Conservation (phyloP, 2,113 vertebrate species). For the Sterna hirundo region DNA sequence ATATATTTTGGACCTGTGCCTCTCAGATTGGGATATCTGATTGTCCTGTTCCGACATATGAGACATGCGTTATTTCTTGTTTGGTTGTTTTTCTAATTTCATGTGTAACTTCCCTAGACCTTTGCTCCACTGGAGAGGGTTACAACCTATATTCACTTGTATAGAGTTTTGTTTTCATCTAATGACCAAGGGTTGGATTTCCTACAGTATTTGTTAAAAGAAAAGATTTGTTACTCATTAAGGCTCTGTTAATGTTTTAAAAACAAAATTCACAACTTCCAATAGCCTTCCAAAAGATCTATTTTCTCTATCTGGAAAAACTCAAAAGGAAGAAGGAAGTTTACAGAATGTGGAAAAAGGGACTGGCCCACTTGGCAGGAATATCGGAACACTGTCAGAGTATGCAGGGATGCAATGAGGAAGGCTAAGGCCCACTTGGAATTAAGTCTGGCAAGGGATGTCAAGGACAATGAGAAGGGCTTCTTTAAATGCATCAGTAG, state of each 20-base stretch:
- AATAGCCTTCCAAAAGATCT: not conserved
- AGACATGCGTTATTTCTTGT: not conserved
- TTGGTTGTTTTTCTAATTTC: not conserved
- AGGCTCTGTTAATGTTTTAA: not conserved
- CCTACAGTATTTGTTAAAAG: not conserved
- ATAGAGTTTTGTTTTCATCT: not conserved
- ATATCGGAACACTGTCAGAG: not conserved
- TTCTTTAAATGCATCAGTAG: too few species aligned
- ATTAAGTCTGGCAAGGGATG: not conserved
- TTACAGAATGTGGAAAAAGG: not conserved
- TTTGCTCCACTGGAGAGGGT: not conserved
- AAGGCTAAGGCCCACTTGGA: not conserved
- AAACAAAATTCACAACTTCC: not conserved
- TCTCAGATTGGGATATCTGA: not conserved
- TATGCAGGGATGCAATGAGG: not conserved
- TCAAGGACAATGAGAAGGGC: not conserved
- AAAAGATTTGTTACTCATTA: not conserved
- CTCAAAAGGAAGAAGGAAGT: not conserved
- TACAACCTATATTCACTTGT: not conserved
- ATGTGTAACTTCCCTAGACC: not conserved
- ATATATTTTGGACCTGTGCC: not conserved
- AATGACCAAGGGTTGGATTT: not conserved
- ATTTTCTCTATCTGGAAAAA: not conserved
- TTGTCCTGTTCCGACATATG: not conserved
- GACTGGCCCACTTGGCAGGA: not conserved